Percentiles rank a stretch among this genome's conserved stretches.
These are phyloP conservation scores for Drosophila bipectinata DNA, from an alignment of 1,140 invertebrate species.

Conservation along the genomic window DNA sequence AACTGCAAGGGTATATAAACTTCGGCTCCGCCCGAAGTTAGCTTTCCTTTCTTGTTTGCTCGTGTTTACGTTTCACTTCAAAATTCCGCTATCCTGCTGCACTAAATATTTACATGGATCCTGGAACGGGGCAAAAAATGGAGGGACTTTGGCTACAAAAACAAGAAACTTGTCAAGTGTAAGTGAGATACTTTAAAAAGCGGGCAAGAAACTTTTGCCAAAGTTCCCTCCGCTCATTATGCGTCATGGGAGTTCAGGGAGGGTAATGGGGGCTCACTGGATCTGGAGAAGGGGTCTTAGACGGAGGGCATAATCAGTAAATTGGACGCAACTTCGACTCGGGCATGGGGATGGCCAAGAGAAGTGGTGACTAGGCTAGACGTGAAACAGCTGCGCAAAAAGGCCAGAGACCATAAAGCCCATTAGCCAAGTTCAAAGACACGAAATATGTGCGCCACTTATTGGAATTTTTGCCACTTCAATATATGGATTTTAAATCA, in stretches of 20 bases:
- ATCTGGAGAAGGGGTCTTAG: not conserved
- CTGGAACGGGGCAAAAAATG: not conserved
- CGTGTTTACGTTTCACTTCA: constrained; percentile 78
- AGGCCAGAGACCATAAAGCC: not conserved
- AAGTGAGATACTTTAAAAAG: constrained; percentile 69
- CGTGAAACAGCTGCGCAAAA: constrained; percentile 23
- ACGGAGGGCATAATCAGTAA: constrained; percentile 34
- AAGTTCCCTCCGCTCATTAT: constrained; percentile 55
- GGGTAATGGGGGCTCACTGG: not conserved
- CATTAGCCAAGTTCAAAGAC: constrained; percentile 11
- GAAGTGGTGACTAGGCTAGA: constrained; percentile 21
- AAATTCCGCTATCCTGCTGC: constrained; percentile 68
- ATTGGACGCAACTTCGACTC: constrained; percentile 23
- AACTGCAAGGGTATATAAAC: no score
- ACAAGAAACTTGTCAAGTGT: constrained; percentile 58
- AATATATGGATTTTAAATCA: no score
- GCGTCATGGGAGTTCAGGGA: not conserved
- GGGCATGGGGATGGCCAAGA: not conserved
- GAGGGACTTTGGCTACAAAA: not conserved
- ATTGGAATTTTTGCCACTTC: no score
- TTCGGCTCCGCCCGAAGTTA: no score
- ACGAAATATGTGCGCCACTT: not conserved
- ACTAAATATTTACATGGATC: constrained; percentile 75
- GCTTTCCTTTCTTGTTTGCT: no score
- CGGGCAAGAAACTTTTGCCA: constrained; percentile 31